phyloP scores from a whole-genome alignment of 1,140 invertebrate genomes.

The Camponotus floridanus region DNA sequence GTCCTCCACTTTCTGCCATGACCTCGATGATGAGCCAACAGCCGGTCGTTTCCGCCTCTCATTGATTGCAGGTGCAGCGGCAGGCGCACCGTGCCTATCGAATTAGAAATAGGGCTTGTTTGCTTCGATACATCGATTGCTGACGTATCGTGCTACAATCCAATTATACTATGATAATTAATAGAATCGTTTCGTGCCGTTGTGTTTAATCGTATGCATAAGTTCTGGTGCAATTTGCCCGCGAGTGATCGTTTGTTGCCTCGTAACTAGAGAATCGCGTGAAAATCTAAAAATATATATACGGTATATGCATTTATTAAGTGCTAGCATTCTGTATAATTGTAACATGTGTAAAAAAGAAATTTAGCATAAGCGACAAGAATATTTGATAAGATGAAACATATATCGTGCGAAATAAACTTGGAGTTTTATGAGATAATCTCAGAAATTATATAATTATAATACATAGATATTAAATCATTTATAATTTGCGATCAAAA shows the following conservation, averaged over 20 bases:
- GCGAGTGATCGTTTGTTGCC: background rate
- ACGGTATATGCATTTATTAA: conserved; percentile 6
- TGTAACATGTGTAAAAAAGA: conserved; percentile 2
- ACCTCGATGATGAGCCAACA: conserved; percentile 72
- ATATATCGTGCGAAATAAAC: background rate
- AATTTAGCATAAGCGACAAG: background rate
- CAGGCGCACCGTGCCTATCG: conserved; percentile 79
- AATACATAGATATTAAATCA: background rate
- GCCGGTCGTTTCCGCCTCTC: conserved; percentile 72
- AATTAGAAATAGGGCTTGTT: conserved; percentile 75
- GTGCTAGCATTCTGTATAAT: background rate
- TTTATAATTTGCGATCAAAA: too few species aligned
- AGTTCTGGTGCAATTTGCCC: background rate
- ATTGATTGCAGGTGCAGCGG: conserved; percentile 78
- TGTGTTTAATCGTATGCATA: conserved; percentile 21
- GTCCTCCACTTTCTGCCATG: conserved; percentile 75
- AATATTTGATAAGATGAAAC: background rate
- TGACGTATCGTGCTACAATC: conserved; percentile 58
- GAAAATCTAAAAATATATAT: background rate
- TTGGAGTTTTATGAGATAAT: background rate
- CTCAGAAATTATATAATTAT: background rate
- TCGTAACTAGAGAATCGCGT: background rate
- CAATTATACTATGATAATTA: conserved; percentile 31
- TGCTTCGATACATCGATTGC: conserved; percentile 68
- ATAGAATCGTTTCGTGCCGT: background rate